A percentile compares a stretch with the other conserved stretches of the same genome.
phyloP scores from a whole-genome alignment of 2,113 vertebrate species.

The Nothoprocta perdicaria region DNA sequence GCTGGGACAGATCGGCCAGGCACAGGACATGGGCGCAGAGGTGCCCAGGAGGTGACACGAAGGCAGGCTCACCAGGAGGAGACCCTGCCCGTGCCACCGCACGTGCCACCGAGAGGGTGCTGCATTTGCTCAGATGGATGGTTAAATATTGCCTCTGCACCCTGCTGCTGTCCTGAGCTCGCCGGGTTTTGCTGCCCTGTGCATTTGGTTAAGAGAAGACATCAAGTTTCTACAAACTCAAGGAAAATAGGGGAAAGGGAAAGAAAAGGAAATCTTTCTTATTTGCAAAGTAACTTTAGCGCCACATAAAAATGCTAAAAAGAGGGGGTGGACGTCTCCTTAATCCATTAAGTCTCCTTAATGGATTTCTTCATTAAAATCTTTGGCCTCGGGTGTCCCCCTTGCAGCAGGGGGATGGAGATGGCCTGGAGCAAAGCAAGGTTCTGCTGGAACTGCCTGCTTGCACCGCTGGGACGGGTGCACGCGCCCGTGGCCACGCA shows the following conservation, averaged over 20 bases:
- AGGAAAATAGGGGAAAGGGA: background rate
- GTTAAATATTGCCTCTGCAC: rapidly evolving
- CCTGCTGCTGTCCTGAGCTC: rapidly evolving
- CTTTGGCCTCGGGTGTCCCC: rapidly evolving
- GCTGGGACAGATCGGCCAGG: background rate
- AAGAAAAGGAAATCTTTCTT: background rate
- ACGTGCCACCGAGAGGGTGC: too few relatives aligned
- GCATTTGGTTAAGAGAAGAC: too few relatives aligned
- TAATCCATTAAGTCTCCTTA: too few relatives aligned
- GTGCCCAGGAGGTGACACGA: background rate
- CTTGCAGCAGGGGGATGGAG: background rate
- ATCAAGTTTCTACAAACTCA: background rate
- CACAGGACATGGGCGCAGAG: background rate
- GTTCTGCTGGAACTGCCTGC: background rate
- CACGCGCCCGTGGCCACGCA: too few relatives aligned
- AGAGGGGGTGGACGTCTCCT: rapidly evolving
- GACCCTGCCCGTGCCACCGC: too few relatives aligned
- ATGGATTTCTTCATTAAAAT: background rate
- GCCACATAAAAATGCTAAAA: rapidly evolving
- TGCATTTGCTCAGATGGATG: background rate
- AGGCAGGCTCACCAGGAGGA: background rate
- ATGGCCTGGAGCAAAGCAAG: background rate
- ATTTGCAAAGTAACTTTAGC: rapidly evolving
- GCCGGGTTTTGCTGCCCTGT: background rate
- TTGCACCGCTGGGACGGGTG: background rate